Evolutionary conservation across 2,797 vertebrate genomes (phyloP).

Genomic region (Huso huso): DNA sequence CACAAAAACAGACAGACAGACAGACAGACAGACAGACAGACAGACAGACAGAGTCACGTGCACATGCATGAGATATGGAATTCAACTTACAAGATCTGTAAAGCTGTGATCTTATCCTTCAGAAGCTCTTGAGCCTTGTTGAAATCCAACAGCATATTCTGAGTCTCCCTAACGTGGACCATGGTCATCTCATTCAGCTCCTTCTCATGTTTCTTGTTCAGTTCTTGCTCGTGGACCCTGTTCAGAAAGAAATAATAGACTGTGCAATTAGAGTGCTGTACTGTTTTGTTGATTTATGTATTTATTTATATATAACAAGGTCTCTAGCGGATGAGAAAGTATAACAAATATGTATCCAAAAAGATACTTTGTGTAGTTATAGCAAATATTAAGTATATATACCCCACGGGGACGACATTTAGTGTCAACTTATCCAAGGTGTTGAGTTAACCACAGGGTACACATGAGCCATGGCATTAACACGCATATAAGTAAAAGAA

Average conservation of each 20-base stretch:
- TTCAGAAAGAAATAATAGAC: constrained; percentile 22
- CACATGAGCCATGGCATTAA: no score
- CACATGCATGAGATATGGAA: constrained; percentile 12
- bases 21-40: constrained; percentile 11
- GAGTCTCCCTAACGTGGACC: constrained; percentile 84
- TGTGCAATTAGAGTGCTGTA: no score
- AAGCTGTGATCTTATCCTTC: constrained; percentile 96
- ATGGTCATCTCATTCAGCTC: constrained; percentile 79
- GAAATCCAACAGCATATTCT: constrained; percentile 95
- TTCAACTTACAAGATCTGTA: constrained; percentile 88
- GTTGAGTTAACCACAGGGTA: no score
- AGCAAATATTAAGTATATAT: no score
- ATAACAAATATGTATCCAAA: no score
- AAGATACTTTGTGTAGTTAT: no score
- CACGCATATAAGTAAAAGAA: no score
- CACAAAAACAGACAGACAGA: constrained; percentile 9
- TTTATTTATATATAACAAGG: no score
- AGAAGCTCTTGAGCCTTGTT: constrained; percentile 97
- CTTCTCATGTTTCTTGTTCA: constrained; percentile 89
- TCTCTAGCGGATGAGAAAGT: no score
- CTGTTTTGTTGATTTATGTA: no score
- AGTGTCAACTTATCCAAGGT: no score
- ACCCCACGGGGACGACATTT: no score
- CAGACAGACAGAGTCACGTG: constrained; percentile 8
- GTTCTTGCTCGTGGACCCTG: constrained; percentile 92